Base-by-base conservation (phyloP, 2,888 invertebrate genomes). In the Apamea epomidion region DNA sequence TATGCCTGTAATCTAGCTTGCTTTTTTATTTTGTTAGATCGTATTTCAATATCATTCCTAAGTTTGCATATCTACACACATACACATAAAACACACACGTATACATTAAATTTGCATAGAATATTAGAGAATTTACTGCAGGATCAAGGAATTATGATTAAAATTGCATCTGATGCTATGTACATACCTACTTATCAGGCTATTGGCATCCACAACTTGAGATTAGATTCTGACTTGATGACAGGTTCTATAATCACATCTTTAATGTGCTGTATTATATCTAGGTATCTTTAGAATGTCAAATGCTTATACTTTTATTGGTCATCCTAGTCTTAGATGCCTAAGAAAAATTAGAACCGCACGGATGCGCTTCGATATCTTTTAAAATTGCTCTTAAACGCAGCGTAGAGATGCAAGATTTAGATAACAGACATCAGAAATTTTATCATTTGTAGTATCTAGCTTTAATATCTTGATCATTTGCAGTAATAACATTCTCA, bases 371-470 rank as follows among this genome's bases (percentile, higher is more conserved):
- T 82, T 25, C 32, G 42, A 54, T 62, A 25, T 51, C 10, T 6
- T 69, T 69, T 80, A 48, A 65, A 64, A 65, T 74, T 48, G 42
- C 45, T 32, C 45, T 70, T 21, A 37, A 78, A 83, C 25, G 45
- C 65, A 60, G 54, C 62, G 48, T 45, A n/a, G 51, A 74, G 70
- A 83, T 80, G 29, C 64, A 16, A 84, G 60, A 45, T 74, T 58
- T 18, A 84, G 72, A 84, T 80, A 37, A 37, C n/a, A 32, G 70
- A 65, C 45, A 74, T 84, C 60, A 65, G 45, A 45, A 37, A 54
- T 70, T 60, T 78, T 83, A 81, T 80, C 58, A 42, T 81, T 65
- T 42, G 58, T 65, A 29, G 29, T 58, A 77, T 76, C 37, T 76
- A 51, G n/a, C n/a, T 70, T 60, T 32, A 25, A 25, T 29, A 76